A percentile compares a stretch with the other conserved stretches of the same genome.
These are phyloP conservation scores for Microvelia longipes DNA, from an alignment of 1,140 invertebrate species.

Conservation along the genomic window DNA sequence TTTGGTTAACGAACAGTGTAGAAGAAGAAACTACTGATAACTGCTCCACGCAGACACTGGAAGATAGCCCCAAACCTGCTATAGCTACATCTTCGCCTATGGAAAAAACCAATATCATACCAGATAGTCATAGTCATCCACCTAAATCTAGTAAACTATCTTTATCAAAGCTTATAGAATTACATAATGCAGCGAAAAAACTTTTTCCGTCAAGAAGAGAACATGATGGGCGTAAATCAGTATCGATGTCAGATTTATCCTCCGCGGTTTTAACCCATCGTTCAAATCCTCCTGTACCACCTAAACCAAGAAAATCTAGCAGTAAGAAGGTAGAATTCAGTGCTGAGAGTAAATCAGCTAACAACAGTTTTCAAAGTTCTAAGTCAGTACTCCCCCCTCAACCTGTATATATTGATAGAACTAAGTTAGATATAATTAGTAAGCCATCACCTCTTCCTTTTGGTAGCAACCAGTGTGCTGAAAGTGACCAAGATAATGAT, in stretches of 20 bases:
- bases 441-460: conserved; percentile 10
- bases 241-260: neutral
- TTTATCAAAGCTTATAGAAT: neutral
- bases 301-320: conserved; percentile 8
- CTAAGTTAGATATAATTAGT: conserved; percentile 10
- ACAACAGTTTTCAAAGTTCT: conserved; percentile 5
- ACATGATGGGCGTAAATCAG: conserved; percentile 2
- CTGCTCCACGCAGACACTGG: neutral
- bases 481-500: conserved; percentile 17
- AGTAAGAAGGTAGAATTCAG: conserved; percentile 12
- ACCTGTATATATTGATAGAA: conserved; percentile 3
- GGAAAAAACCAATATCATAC: neutral
- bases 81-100: neutral
- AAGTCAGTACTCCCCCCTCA: conserved; percentile 6
- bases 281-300: conserved; percentile 12
- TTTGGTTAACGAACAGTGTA: neutral
- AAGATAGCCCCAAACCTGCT: neutral
- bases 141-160: neutral
- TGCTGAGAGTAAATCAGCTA: neutral
- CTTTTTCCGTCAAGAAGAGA: neutral
- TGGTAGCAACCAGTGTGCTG: conserved; percentile 1
- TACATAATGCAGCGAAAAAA: neutral
- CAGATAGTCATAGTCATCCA: neutral
- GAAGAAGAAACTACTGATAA: conserved; percentile 5
- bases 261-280: neutral